These are phyloP conservation scores for Drosophila sordidapex DNA, from an alignment of 2,888 invertebrate genomes.

Conservation along the genomic window DNA sequence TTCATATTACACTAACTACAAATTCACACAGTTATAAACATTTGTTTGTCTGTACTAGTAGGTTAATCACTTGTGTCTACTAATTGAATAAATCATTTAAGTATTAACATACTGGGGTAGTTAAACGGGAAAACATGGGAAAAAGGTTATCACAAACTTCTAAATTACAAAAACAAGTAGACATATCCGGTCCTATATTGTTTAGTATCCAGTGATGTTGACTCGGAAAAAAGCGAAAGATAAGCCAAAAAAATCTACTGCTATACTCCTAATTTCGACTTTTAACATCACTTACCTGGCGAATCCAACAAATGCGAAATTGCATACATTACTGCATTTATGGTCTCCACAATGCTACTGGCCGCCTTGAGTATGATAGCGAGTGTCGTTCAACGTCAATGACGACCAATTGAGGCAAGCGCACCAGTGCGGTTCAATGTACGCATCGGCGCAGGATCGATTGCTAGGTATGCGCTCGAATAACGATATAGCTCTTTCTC, in stretches of 20 bases:
- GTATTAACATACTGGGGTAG: background rate
- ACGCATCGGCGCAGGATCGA: constrained; percentile 94
- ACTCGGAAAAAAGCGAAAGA: background rate
- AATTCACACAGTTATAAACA: constrained; percentile 32
- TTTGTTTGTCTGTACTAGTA: background rate
- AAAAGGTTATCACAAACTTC: background rate
- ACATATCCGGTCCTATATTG: background rate
- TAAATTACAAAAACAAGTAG: background rate
- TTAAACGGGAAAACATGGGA: background rate
- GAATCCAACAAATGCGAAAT: background rate
- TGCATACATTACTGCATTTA: constrained; percentile 86
- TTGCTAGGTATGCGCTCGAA: constrained; percentile 88
- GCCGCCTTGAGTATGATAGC: constrained; percentile 85
- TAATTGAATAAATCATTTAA: background rate
- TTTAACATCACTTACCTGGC: background rate
- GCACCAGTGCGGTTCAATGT: constrained; percentile 98
- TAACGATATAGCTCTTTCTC: constrained; percentile 81
- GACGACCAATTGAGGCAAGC: constrained; percentile 94
- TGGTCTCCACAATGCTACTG: constrained; percentile 87
- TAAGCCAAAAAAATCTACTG: background rate
- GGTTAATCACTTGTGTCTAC: background rate
- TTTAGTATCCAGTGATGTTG: background rate
- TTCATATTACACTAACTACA: constrained; percentile 23
- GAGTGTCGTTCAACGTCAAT: constrained; percentile 85
- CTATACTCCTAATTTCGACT: background rate